Percentiles rank a stretch among this genome's conserved stretches.
Conservation (phyloP, 2,888 invertebrate species). For the Microplitis manilae region DNA sequence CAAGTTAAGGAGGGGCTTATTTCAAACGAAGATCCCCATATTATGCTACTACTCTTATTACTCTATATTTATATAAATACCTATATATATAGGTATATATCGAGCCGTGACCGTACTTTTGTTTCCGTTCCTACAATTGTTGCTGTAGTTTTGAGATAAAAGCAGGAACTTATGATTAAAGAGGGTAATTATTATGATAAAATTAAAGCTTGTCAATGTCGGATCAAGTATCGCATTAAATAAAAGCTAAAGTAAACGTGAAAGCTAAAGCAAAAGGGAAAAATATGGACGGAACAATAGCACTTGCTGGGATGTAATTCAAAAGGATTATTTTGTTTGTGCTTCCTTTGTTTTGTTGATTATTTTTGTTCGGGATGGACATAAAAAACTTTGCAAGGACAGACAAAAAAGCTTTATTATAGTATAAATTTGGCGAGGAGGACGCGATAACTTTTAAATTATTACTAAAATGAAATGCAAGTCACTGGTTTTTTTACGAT, state of each 20-base stretch:
- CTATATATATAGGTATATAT: neutral
- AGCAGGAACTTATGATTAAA: neutral
- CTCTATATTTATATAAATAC: constrained; percentile 40
- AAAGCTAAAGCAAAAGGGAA: neutral
- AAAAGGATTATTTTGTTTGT: neutral
- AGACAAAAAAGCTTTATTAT: constrained; percentile 57
- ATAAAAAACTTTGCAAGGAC: constrained; percentile 21
- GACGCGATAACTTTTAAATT: constrained; percentile 70
- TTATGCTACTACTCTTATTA: constrained; percentile 66
- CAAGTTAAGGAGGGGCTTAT: constrained; percentile 68
- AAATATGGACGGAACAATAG: neutral
- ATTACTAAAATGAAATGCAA: constrained; percentile 69
- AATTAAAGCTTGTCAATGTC: constrained; percentile 25
- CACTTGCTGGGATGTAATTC: neutral
- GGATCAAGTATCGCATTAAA: neutral
- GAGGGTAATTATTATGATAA: constrained; percentile 6
- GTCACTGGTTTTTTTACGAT: constrained; percentile 47
- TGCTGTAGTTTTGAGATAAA: neutral
- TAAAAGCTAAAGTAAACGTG: neutral
- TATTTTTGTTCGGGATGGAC: constrained; percentile 26
- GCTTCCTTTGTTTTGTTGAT: constrained; percentile 25
- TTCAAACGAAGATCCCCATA: constrained; percentile 71
- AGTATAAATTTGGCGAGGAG: constrained; percentile 65
- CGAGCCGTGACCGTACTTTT: constrained; percentile 61
- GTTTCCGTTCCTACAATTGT: constrained; percentile 60